Base-by-base conservation (phyloP, 2,113 vertebrate species). In the Podiceps cristatus region DNA sequence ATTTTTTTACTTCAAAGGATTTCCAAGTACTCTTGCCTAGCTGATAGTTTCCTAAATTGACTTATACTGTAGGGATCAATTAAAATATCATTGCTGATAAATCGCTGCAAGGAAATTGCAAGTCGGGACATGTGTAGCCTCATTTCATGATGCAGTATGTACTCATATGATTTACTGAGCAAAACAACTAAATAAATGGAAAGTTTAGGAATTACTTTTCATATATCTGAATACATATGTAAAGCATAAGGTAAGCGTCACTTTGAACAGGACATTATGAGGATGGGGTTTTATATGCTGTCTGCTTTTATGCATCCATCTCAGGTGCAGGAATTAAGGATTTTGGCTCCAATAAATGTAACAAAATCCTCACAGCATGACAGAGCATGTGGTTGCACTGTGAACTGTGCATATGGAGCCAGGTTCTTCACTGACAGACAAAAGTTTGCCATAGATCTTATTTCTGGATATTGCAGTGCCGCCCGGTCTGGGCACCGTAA, bases 31-130 rank as follows among this genome's bases (percentile, higher is more conserved):
- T 90, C 37, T 84, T 89, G 42, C 58, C 53, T 81, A 77, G 47
- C 18, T 90, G 73, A 64, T 91, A 86, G 67, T 85, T 76, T 95
- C 50, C 58, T 92, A 96, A 97, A 96, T 75, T 96, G 74, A 66
- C 27, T 96, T 91, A 88, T 93, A 94, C 93, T 93, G 24, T 63
- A 81, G 86, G 94, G 90, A 98, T 96, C 56, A 93, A 94, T 98
- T 98, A 96, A 95, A 85, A 83, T 88, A 96, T 93, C 84, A 97
- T 93, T 84, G 87, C 67, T 94, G 74, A 90, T 67, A 96, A 95
- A 93, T 86, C 90, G 63, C 90, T 97, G 44, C 28, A 59, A 72
- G 68, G 58, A 95, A 95, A 96, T 67, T 76, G 63, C 77, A 89
- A 82, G 78, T 45, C 59, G 93, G 66, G 81, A 91, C 72, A 91